Base-by-base conservation (phyloP, 2,797 vertebrate species). In the Helicolenus hilgendorfi region DNA sequence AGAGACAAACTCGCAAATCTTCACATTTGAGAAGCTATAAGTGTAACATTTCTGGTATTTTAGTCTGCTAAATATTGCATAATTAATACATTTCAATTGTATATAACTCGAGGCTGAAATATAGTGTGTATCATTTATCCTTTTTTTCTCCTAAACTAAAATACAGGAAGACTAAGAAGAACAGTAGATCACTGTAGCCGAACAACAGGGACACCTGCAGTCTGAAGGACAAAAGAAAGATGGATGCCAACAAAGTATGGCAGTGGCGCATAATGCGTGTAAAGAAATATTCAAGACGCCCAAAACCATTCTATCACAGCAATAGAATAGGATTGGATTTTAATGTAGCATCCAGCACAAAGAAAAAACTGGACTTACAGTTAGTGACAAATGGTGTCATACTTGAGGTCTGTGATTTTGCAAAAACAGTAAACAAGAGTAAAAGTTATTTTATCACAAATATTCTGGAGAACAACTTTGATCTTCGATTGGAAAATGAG, bases 391-490 rank as follows among this genome's bases (percentile, higher is more conserved):
- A 90, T 35, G 84, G 64, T 6, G 70, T 81, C 15, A 58, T 90
- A 22, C 70, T 90, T 67, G 84, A 90, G 26, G 11, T 84, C 11
- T 90, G 73, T 75, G 74, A 84, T 41, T 87, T 90, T 81, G 84
- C 81, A 5, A 69, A 64, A 84, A 64, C 22, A 2, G 55, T 84
- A 7, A 79, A 24, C 18, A 35, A 72, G 20, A 26, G 55, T 58
- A 67, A 81, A 79, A 36, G 24, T 20, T 27, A 49, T 29, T 81
- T 86, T 56, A 71, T 86, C 11, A 65, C 67, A 35, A 56, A 68
- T 38, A 84, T 89, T 76, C 65, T 90, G 60, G 70, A 87, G 71
- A 90, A 81, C 24, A 89, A 86, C 68, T 90, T 87, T 11, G 29
- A 79, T 64, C 74, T 90, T 38, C 36, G 81, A 10, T 81, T 90